phyloP scores from a whole-genome alignment of 2,888 invertebrate genomes.

The Alloscopus bannaensis region DNA sequence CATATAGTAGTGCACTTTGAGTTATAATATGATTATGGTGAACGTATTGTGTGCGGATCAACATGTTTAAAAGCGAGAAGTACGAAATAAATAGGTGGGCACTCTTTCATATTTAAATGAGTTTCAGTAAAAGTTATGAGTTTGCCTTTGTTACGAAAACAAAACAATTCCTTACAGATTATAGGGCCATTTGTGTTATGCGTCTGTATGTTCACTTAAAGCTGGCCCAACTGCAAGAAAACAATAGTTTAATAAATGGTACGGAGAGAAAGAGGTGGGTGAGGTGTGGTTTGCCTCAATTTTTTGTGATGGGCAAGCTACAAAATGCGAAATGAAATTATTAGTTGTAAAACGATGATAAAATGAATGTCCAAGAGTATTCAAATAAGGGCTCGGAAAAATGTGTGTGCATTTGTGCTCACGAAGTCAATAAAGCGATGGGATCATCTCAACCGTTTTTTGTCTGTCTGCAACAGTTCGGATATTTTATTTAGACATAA shows the following conservation, averaged over 20 bases:
- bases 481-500: background rate
- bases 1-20: no score
- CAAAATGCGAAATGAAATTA: conserved; percentile 47
- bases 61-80: background rate
- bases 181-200: no score
- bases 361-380: no score
- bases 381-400: no score
- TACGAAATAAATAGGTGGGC: conserved; percentile 21
- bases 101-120: conserved; percentile 57
- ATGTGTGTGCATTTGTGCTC: no score
- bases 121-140: conserved; percentile 31
- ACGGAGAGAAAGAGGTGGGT: background rate
- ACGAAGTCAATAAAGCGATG: no score
- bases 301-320: background rate
- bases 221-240: no score
- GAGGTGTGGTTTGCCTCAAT: conserved; percentile 45
- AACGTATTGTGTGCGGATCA: no score
- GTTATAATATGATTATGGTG: background rate
- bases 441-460: background rate
- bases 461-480: no score
- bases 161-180: background rate
- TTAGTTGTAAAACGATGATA: conserved; percentile 45
- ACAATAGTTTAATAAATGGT: background rate
- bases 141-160: conserved; percentile 17
- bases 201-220: no score